These are phyloP conservation scores for Biston betularia DNA, from an alignment of 2,888 invertebrate genomes.

Conservation along the genomic window DNA sequence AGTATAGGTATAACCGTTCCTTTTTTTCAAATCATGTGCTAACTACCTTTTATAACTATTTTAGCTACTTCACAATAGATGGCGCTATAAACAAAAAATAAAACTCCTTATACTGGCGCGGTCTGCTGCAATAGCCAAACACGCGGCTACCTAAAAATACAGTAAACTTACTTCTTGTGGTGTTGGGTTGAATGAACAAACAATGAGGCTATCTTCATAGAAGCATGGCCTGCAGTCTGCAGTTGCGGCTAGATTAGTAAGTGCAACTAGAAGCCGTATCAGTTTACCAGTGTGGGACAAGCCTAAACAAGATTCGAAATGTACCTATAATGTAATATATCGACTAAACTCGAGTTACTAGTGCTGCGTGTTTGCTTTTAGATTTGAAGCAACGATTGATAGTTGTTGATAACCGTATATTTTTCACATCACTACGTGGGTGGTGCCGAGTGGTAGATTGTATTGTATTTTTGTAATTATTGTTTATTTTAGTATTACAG, in stretches of 20 bases:
- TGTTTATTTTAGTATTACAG: conserved; percentile 55
- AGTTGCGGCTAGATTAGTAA: too few species aligned
- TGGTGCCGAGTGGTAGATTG: conserved; percentile 56
- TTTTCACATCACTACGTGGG: conserved; percentile 55
- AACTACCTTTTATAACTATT: not conserved
- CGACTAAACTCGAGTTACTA: too few species aligned
- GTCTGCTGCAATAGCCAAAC: too few species aligned
- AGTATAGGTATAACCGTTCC: not conserved
- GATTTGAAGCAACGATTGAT: not conserved
- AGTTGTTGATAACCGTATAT: not conserved
- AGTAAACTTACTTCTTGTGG: too few species aligned
- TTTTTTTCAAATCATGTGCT: not conserved
- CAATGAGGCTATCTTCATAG: too few species aligned
- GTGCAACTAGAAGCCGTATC: too few species aligned
- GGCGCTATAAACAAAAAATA: conserved; percentile 13
- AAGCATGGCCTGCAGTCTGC: too few species aligned
- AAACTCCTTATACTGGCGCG: not conserved
- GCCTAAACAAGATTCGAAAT: too few species aligned
- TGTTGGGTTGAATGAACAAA: too few species aligned
- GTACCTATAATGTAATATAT: too few species aligned
- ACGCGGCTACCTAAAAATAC: too few species aligned
- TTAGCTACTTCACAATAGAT: conserved; percentile 37
- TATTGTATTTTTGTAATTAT: conserved; percentile 48
- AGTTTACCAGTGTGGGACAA: too few species aligned
- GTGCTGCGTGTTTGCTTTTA: not conserved